phyloP scores from a whole-genome alignment of 2,113 vertebrate species.

The Callaeas wilsoni region DNA sequence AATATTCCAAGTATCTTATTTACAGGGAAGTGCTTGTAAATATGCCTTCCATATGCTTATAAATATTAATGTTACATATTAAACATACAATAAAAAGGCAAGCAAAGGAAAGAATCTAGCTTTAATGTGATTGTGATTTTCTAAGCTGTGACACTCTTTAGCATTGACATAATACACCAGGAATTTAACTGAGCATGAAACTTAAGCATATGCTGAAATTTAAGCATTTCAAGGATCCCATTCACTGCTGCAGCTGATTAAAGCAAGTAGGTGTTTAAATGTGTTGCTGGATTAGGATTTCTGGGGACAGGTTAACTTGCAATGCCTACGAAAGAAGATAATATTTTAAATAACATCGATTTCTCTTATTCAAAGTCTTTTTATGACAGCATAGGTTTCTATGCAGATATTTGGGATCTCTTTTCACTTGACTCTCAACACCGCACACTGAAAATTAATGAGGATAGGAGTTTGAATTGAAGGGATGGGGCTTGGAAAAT shows the following conservation, averaged over 20 bases:
- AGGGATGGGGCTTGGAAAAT: background rate
- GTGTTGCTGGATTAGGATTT: background rate
- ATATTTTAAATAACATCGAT: background rate
- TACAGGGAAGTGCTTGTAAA: background rate
- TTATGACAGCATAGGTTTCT: background rate
- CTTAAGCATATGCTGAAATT: background rate
- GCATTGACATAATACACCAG: background rate
- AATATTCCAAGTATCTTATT: conserved; percentile 5
- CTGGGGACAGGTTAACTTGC: background rate
- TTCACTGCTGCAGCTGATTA: background rate
- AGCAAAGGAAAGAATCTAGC: background rate
- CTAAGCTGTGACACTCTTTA: conserved; percentile 10
- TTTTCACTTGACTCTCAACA: background rate
- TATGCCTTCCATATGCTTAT: conserved; percentile 24
- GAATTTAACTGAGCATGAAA: conserved; percentile 9
- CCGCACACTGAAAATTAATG: background rate
- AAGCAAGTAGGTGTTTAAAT: background rate
- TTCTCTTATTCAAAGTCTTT: background rate
- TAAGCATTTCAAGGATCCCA: background rate
- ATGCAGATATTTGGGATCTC: background rate
- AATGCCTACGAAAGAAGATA: background rate
- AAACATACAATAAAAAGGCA: conserved; percentile 9
- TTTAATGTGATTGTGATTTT: conserved; percentile 28
- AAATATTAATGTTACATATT: conserved; percentile 40
- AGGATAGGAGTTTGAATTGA: background rate